Percentiles rank a stretch among this genome's conserved stretches.
These are phyloP conservation scores for Pseudocheirus occidentalis DNA, from an alignment of 2,797 vertebrate genomes.

Conservation along the genomic window DNA sequence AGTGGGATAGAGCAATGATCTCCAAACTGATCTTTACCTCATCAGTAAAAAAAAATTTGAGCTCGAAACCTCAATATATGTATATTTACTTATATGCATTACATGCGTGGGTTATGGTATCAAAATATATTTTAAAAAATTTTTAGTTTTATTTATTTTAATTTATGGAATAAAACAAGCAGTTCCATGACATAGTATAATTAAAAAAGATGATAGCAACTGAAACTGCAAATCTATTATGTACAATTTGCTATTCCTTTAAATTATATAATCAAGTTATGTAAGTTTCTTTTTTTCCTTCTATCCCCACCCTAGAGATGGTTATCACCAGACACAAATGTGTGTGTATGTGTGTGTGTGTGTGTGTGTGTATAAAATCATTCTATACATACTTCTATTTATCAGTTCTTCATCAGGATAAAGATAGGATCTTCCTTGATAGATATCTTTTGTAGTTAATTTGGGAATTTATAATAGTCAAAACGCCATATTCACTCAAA, in stretches of 20 bases:
- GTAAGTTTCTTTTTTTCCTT: not conserved
- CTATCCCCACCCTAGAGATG: not conserved
- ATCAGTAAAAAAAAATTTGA: not conserved
- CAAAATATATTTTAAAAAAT: not conserved
- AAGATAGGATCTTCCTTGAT: not conserved
- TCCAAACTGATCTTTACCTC: not conserved
- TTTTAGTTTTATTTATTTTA: not conserved
- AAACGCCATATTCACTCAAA: not conserved
- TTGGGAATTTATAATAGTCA: not conserved
- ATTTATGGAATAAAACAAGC: not conserved
- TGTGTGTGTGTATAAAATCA: not conserved
- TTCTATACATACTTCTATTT: not conserved
- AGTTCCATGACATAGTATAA: not conserved
- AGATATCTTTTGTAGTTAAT: not conserved
- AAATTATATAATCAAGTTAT: not conserved
- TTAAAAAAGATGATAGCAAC: not conserved
- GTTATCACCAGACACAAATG: not conserved
- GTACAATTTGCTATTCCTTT: not conserved
- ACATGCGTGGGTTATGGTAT: not conserved
- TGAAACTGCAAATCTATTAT: not conserved
- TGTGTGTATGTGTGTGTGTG: too few relatives aligned
- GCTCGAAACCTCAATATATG: not conserved
- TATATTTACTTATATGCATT: not conserved
- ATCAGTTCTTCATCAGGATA: not conserved
- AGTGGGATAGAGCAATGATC: not conserved